phyloP scores from a whole-genome alignment of 2,113 vertebrate genomes.

The Corydoras sp. region DNA sequence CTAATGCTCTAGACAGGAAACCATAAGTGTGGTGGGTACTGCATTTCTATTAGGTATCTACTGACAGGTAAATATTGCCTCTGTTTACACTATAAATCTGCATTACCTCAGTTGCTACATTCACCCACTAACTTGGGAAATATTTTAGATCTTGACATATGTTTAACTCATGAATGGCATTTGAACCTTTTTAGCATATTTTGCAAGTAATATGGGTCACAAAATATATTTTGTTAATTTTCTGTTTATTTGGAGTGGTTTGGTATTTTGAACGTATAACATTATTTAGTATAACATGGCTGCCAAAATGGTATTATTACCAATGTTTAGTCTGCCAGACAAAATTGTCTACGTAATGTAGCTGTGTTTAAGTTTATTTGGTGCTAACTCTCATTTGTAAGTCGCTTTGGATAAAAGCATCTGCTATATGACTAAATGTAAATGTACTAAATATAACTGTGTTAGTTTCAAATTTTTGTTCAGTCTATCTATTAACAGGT shows the following conservation, averaged over 20 bases:
- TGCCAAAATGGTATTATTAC: too few species aligned
- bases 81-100: conserved; percentile 27
- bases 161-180: conserved; percentile 39
- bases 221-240: too few species aligned
- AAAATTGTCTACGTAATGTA: conserved; percentile 10
- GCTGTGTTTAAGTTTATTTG: conserved; percentile 12
- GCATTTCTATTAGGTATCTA: neutral
- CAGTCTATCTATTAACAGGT: conserved; percentile 8
- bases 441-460: conserved; percentile 2
- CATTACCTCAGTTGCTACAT: conserved; percentile 6
- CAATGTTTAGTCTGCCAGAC: conserved; percentile 4
- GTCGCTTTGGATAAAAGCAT: too few species aligned
- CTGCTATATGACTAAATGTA: neutral
- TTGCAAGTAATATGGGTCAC: too few species aligned
- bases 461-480: neutral
- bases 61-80: neutral
- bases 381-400: neutral
- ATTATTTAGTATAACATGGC: too few species aligned
- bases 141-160: conserved; percentile 38
- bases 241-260: too few species aligned
- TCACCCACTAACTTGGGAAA: conserved; percentile 39
- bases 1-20: neutral
- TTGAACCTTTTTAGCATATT: too few species aligned
- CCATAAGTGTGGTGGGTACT: neutral
- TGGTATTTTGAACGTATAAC: too few species aligned